These are phyloP conservation scores for Yoshiicerus persimilis DNA, from an alignment of 1,140 invertebrate genomes.

Conservation along the genomic window DNA sequence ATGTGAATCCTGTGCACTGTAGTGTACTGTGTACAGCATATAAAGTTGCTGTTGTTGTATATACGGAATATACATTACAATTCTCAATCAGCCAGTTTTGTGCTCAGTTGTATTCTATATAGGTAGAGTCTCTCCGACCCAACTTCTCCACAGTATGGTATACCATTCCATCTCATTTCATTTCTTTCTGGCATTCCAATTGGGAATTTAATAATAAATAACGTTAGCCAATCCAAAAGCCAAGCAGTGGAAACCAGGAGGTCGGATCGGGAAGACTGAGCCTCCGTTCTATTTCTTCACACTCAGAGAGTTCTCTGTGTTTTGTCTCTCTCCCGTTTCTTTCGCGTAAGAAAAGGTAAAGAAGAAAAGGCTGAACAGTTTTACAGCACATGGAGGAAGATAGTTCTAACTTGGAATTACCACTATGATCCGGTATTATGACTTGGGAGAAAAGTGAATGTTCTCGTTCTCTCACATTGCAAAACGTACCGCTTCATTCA, in stretches of 20 bases:
- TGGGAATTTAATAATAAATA: slow-evolving; percentile 47
- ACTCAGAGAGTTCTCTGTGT: not conserved
- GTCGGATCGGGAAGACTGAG: not conserved
- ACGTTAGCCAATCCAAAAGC: slow-evolving; percentile 15
- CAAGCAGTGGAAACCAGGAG: not conserved
- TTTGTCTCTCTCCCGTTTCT: not conserved
- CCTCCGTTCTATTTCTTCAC: not conserved
- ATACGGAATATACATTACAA: slow-evolving; percentile 7
- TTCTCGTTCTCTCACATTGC: slow-evolving; percentile 10
- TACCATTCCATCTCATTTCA: slow-evolving; percentile 38
- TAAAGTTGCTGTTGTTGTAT: no score
- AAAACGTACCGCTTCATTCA: slow-evolving; percentile 3
- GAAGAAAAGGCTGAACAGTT: not conserved
- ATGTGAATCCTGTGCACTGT: not conserved
- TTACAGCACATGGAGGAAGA: not conserved
- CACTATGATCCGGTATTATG: not conserved
- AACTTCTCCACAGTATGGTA: not conserved
- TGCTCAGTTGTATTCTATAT: not conserved
- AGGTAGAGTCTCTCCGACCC: not conserved
- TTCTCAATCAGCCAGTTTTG: not conserved
- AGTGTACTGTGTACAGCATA: no score
- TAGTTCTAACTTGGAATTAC: not conserved
- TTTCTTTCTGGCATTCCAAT: slow-evolving; percentile 42
- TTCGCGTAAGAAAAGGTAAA: not conserved
- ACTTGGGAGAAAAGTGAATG: slow-evolving; percentile 16